These are phyloP conservation scores for Leptodactylus fuscus DNA, from an alignment of 2,113 vertebrate species.

Conservation along the genomic window DNA sequence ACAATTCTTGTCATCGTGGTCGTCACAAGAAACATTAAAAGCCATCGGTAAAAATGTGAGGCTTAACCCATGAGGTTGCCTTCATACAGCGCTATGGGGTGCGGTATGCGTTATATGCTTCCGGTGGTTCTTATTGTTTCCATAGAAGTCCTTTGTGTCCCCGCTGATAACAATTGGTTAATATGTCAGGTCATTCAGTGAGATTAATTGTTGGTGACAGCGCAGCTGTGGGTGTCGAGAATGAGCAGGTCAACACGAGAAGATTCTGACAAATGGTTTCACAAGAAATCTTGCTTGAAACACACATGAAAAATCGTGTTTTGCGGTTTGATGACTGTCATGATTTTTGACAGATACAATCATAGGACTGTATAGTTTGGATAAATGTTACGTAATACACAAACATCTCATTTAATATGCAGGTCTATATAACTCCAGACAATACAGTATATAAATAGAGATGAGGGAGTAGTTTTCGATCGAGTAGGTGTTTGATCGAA, in stretches of 20 bases:
- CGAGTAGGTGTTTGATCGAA: too few relatives aligned
- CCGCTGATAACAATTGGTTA: constrained; percentile 26
- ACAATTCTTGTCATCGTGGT: background rate
- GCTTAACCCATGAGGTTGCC: background rate
- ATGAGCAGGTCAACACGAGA: constrained; percentile 28
- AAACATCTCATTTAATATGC: background rate
- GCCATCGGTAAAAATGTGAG: background rate
- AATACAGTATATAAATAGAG: too few relatives aligned
- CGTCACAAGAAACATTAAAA: background rate
- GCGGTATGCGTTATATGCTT: background rate
- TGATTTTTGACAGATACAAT: background rate
- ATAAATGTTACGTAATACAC: background rate
- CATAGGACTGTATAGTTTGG: background rate
- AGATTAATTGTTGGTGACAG: constrained; percentile 41
- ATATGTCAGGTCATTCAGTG: constrained; percentile 36
- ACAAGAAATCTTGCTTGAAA: constrained; percentile 24
- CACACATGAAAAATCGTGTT: constrained; percentile 6
- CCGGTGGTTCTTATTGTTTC: background rate
- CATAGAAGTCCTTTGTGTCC: constrained; percentile 6
- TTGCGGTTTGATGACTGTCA: background rate
- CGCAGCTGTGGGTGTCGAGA: constrained; percentile 43
- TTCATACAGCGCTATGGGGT: too few relatives aligned
- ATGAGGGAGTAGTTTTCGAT: too few relatives aligned
- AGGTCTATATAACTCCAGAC: background rate
- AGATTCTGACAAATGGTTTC: constrained; percentile 32